A percentile compares a stretch with the other conserved stretches of the same genome.
These are phyloP conservation scores for Buceros bicornis DNA, from an alignment of 2,797 vertebrate species.

Conservation along the genomic window DNA sequence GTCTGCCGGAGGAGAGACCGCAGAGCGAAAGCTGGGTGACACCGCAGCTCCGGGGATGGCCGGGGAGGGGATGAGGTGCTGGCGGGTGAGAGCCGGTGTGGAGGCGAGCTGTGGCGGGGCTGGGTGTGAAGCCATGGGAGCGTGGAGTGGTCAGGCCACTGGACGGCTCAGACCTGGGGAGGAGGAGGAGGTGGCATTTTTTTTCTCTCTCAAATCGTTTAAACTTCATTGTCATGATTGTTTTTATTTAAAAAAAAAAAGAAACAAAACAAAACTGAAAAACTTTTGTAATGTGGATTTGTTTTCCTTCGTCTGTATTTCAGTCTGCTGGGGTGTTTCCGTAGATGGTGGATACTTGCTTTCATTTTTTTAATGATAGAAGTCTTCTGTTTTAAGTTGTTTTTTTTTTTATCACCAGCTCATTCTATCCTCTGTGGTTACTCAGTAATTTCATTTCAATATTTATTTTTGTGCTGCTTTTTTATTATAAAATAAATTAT, in stretches of 20 bases:
- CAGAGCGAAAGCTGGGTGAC: not conserved
- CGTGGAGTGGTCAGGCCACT: not conserved
- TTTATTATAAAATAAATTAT: slow-evolving; percentile 93
- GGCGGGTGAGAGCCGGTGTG: not conserved
- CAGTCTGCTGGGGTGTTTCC: slow-evolving; percentile 53
- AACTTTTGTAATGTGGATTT: slow-evolving; percentile 65
- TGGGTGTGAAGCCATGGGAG: not conserved
- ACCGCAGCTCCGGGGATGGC: not conserved
- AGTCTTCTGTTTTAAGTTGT: slow-evolving; percentile 53
- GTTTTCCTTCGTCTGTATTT: slow-evolving; percentile 60
- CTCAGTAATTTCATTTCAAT: slow-evolving; percentile 86
- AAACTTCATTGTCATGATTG: slow-evolving; percentile 65
- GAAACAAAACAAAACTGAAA: slow-evolving; percentile 47
- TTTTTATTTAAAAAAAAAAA: slow-evolving; percentile 67
- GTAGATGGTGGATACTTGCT: slow-evolving; percentile 66
- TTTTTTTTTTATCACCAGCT: slow-evolving; percentile 59
- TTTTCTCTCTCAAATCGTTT: slow-evolving; percentile 54
- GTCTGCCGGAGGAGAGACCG: not conserved
- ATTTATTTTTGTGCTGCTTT: slow-evolving; percentile 96
- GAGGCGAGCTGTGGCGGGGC: not conserved
- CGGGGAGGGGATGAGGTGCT: not conserved
- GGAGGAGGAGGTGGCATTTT: slow-evolving; percentile 6
- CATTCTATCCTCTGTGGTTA: slow-evolving; percentile 73
- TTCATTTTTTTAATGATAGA: slow-evolving; percentile 67
- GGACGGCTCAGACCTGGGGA: not conserved